These are phyloP conservation scores for Fopius arisanus DNA, from an alignment of 1,140 invertebrate species.

Conservation along the genomic window DNA sequence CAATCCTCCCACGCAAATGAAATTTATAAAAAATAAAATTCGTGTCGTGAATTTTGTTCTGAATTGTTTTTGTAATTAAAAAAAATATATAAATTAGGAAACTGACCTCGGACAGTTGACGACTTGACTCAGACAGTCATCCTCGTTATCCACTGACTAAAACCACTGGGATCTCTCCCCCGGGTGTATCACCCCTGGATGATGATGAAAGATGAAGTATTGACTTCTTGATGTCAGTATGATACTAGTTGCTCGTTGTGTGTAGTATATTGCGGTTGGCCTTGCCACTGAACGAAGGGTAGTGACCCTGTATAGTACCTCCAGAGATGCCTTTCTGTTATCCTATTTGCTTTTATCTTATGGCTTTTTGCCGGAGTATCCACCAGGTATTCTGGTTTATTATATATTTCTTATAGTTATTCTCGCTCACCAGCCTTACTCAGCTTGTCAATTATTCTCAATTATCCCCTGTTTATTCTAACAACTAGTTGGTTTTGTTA, in stretches of 20 bases:
- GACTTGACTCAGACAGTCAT: neutral
- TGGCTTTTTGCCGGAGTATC: neutral
- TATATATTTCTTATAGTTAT: neutral
- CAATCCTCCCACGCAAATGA: no score
- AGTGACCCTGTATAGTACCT: constrained; percentile 55
- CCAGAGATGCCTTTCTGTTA: constrained; percentile 22
- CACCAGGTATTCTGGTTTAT: constrained; percentile 16
- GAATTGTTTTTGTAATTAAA: no score
- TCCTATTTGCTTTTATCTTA: constrained; percentile 15
- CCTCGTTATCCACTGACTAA: constrained; percentile 5
- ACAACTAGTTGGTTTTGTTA: constrained; percentile 4
- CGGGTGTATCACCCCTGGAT: neutral
- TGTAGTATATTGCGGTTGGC: constrained; percentile 57
- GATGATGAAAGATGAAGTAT: constrained; percentile 4
- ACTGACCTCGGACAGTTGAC: no score
- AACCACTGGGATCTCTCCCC: neutral
- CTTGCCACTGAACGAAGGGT: constrained; percentile 59
- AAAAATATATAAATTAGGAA: no score
- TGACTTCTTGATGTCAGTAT: neutral
- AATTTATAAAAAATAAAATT: no score
- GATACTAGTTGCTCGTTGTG: neutral
- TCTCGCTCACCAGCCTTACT: constrained; percentile 3
- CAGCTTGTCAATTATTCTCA: constrained; percentile 37
- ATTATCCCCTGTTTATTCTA: constrained; percentile 37
- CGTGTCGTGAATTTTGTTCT: no score